Evolutionary conservation across 1,140 invertebrate species (phyloP), one percentile per base, ranked within the genome.

Genomic region (Zelostemma sp.): DNA sequence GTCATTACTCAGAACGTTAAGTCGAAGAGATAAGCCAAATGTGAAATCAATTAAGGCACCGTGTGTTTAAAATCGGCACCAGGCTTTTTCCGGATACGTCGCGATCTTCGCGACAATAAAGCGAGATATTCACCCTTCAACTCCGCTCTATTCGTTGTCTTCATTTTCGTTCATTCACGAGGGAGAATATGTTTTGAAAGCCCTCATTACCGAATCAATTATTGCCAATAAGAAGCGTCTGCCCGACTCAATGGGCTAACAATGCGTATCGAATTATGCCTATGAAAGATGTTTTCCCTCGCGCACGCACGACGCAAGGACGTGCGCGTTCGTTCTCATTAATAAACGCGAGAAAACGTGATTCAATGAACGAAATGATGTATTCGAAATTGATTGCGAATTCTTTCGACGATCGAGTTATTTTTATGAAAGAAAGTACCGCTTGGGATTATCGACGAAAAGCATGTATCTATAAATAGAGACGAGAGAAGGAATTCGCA

Each of bases 191-290:
- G 21, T 4, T 25, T 25, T 8, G 21, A 25, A 25, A 25, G 21
- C 21, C 21, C 21, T 25, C 21, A 25, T 25, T 25, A 25, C 21
- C 21, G 77, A 80, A 80, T 82, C 79, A 81, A 82, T 82, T 81
- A 80, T n/a, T 80, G 73, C 65, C 77, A 80, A 82, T 74, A 74
- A 80, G 73, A 56, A 51, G 50, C 53, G 73, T 72, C 72, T 73
- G 74, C 56, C 25, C 61, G 64, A 49, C 43, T 55, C 62, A 67
- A 74, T 77, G 71, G 63, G 43, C 69, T 70, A 80, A 82, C 79
- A 82, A 82, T 80, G 77, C 74, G 41, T 43, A 74, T 73, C 73
- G 66, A 80, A 79, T 80, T 79, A 79, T 72, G 61, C 61, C 16
- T 49, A 56, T 58, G 56, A 61, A 63, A 6, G 64, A 68, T 72